Evolutionary conservation across 2,113 vertebrate species (phyloP).

Genomic region (Castor canadensis): DNA sequence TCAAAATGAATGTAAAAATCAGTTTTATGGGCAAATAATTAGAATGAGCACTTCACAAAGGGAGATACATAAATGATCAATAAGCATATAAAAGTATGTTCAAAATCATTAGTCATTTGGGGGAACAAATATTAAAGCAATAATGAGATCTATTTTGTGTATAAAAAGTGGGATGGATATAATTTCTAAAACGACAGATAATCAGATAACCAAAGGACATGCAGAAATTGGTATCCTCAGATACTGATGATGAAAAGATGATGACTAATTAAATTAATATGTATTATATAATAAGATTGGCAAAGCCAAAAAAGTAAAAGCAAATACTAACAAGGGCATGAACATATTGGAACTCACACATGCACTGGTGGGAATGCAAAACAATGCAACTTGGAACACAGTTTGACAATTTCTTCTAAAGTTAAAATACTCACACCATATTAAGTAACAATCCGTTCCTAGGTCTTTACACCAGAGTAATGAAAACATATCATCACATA

Average conservation of each 20-base stretch:
- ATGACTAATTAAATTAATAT: neutral
- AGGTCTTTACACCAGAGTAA: neutral
- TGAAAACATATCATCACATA: neutral
- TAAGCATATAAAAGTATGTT: neutral
- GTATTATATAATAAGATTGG: neutral
- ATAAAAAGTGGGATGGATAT: neutral
- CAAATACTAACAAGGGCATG: neutral
- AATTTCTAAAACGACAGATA: neutral
- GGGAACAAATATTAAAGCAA: slow-evolving; percentile 39
- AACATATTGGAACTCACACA: neutral
- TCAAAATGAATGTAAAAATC: slow-evolving; percentile 31
- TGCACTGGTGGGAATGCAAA: neutral
- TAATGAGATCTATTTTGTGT: neutral
- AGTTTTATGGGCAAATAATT: slow-evolving; percentile 45
- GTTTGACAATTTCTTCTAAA: neutral
- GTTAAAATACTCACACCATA: neutral
- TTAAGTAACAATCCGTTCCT: neutral
- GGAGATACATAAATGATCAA: slow-evolving; percentile 21
- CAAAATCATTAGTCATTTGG: slow-evolving; percentile 17
- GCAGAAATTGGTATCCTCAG: neutral
- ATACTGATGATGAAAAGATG: neutral
- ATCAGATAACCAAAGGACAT: neutral
- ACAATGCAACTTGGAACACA: neutral
- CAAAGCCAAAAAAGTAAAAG: neutral
- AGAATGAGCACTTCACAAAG: slow-evolving; percentile 6